These are phyloP conservation scores for Metopia argyrocephala DNA, from an alignment of 2,888 invertebrate species.

Conservation along the genomic window DNA sequence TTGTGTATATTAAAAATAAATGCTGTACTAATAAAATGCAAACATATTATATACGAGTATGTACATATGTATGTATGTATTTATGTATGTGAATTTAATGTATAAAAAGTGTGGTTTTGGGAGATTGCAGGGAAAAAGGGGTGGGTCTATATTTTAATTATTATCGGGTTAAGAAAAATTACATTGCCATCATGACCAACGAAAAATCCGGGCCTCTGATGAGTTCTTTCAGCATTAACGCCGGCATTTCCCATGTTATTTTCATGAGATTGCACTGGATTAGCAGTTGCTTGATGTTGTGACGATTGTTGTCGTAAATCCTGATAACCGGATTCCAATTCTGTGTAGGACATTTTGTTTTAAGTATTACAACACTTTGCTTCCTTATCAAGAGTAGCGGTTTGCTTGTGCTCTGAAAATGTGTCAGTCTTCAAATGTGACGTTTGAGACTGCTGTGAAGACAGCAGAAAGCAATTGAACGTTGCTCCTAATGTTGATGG, in stretches of 20 bases:
- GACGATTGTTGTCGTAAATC: slow-evolving; percentile 80
- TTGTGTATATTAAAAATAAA: neutral
- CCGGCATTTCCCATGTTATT: slow-evolving; percentile 13
- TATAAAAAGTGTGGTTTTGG: neutral
- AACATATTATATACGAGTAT: neutral
- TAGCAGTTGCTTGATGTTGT: slow-evolving; percentile 82
- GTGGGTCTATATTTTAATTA: neutral
- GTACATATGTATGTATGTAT: neutral
- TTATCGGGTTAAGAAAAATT: slow-evolving; percentile 69
- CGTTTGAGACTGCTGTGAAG: neutral
- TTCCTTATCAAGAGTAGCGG: neutral
- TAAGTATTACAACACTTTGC: neutral
- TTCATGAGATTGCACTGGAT: slow-evolving; percentile 37
- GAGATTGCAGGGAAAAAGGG: neutral
- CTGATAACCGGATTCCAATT: slow-evolving; percentile 95
- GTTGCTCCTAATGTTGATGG: neutral
- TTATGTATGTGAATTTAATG: too few relatives aligned
- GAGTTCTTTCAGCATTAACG: slow-evolving; percentile 60
- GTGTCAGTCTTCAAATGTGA: slow-evolving; percentile 22
- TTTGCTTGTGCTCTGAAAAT: neutral
- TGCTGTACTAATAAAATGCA: neutral
- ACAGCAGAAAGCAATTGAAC: neutral
- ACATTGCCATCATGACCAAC: slow-evolving; percentile 85
- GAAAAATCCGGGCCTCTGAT: slow-evolving; percentile 81
- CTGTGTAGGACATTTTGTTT: slow-evolving; percentile 90